phyloP scores from a whole-genome alignment of 2,888 invertebrate species.

The Zhuqinia jingwanae region DNA sequence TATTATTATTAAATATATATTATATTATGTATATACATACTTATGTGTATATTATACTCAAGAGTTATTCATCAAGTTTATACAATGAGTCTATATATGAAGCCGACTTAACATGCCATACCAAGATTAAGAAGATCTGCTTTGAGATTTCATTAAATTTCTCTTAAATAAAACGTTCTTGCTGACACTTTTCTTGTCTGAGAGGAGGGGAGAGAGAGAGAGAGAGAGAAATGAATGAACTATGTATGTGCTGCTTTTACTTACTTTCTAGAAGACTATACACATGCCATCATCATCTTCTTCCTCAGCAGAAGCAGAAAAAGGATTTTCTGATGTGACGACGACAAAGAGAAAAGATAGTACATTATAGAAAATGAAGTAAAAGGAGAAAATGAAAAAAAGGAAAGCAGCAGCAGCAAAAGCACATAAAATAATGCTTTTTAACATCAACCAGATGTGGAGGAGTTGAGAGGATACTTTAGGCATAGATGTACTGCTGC shows the following conservation, averaged over 20 bases:
- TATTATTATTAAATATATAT: background rate
- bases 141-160: constrained; percentile 68
- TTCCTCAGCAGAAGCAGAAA: background rate
- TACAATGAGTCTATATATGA: background rate
- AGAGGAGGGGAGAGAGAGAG: no score
- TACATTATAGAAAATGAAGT: constrained; percentile 45
- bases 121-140: constrained; percentile 64
- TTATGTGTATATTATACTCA: background rate
- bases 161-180: constrained; percentile 55
- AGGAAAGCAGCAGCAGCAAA: no score
- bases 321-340: constrained; percentile 36
- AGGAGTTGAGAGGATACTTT: no score
- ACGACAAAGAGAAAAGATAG: constrained; percentile 28
- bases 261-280: no score
- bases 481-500: no score
- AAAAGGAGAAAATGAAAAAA: background rate
- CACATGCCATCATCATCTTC: background rate
- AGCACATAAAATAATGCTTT: no score
- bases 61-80: background rate
- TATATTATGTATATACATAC: no score
- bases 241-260: background rate
- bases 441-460: no score
- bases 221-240: constrained; percentile 61
- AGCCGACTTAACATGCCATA: constrained; percentile 48
- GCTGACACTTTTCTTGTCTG: constrained; percentile 41